Percentiles rank a stretch among this genome's conserved stretches.
phyloP scores from a whole-genome alignment of 2,797 vertebrate species.

The Hapalemur alaotrensis region DNA sequence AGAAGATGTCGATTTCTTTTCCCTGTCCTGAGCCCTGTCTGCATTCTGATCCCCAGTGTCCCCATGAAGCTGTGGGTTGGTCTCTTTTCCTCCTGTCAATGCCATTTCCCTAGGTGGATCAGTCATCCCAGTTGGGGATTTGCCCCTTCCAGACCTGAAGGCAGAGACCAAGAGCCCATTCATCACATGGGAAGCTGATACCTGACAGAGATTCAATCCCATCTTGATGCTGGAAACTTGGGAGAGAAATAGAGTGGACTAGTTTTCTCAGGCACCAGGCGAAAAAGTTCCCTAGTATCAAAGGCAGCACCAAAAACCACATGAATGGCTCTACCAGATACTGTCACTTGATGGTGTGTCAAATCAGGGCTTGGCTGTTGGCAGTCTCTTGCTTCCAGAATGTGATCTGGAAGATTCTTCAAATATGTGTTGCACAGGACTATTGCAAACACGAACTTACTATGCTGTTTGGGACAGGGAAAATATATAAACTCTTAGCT shows the following conservation, averaged over 20 bases:
- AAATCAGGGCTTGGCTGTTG: neutral
- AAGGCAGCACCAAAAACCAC: neutral
- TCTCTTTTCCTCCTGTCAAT: neutral
- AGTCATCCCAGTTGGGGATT: neutral
- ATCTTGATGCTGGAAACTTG: neutral
- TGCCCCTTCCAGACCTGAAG: slow-evolving; percentile 28
- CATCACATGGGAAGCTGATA: slow-evolving; percentile 35
- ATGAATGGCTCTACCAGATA: neutral
- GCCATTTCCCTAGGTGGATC: slow-evolving; percentile 2
- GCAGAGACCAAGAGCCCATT: slow-evolving; percentile 54
- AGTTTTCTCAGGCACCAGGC: slow-evolving; percentile 36
- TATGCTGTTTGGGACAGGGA: neutral
- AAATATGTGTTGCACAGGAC: neutral
- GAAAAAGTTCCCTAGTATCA: neutral
- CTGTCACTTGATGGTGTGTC: neutral
- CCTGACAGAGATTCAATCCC: slow-evolving; percentile 20
- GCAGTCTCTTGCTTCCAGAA: neutral
- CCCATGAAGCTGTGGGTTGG: neutral
- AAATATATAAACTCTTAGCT: neutral
- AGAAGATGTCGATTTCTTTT: slow-evolving; percentile 64
- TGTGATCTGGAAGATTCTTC: neutral
- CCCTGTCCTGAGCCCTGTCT: slow-evolving; percentile 47
- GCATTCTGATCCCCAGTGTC: neutral
- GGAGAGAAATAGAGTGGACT: neutral
- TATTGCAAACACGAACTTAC: neutral